Evolutionary conservation across 2,113 vertebrate genomes (phyloP), one percentile per base, ranked within the genome.

Genomic region (Numida meleagris): DNA sequence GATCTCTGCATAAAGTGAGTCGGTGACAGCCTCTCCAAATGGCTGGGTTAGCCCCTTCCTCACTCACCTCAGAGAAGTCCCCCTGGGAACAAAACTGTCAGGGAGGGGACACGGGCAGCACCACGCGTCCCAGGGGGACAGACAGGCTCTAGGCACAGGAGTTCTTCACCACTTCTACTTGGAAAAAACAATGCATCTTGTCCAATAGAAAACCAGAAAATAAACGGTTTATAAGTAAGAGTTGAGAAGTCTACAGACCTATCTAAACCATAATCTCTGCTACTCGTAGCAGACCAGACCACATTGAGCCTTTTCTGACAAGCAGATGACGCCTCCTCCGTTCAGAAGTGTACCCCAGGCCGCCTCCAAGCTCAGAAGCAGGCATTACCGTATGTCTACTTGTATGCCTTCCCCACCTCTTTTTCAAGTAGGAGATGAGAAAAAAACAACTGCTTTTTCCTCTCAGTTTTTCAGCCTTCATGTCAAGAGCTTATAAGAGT

Each of bases 371-470:
- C 31, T n/a, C 20, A 2, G 58, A 71, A 33, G 31, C 4, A 12
- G 11, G 29, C 4, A 33, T 6, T 33, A 14, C 6, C 24, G 63
- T 10, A 8, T 66, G 45, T 58, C 50, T 23, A 6, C 14, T 34
- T 12, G 24, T 3, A 18, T 0, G 1, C 71, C 43, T 48, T 43
- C 50, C 57, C 27, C 76, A 23, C 4, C 25, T 1, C 1, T 53
- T 17, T 14, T 12, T 10, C 38, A 42, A 31, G 50, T 34, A 27
- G 12, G 10, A 77, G 21, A 53, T 2, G 7, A 82, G 24, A 34
- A 63, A 75, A 70, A 50, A 45, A 11, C 3, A 0, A 36, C 0
- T 45, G 58, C 12, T 68, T 80, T 70, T 77, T 29, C 48, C 33
- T 51, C 23, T 14, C 43, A 4, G 12, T 43, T 76, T 65, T 51